Evolutionary conservation across 1,140 invertebrate genomes (phyloP).

Genomic region (Drosophila simulans): DNA sequence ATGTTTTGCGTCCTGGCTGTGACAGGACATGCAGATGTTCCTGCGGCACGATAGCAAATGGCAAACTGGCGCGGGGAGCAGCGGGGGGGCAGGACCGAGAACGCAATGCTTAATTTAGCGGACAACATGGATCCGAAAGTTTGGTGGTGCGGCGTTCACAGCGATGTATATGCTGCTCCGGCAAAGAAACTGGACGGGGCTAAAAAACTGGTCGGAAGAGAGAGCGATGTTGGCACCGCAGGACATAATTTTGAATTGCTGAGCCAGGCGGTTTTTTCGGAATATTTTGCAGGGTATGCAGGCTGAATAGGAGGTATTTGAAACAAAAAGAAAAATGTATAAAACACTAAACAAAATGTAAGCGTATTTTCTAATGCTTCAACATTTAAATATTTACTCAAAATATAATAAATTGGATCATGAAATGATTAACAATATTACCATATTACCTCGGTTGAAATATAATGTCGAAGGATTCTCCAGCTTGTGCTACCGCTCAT

Average conservation of each 20-base stretch:
- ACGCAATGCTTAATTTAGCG: slow-evolving; percentile 79
- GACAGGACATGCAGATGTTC: slow-evolving; percentile 82
- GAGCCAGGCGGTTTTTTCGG: slow-evolving; percentile 28
- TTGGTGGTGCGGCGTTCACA: slow-evolving; percentile 32
- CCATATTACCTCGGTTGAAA: too few relatives aligned
- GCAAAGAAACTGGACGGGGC: slow-evolving; percentile 7
- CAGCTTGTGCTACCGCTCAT: too few relatives aligned
- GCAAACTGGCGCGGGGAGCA: too few relatives aligned
- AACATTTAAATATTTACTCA: too few relatives aligned
- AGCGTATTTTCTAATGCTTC: too few relatives aligned
- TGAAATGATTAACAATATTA: too few relatives aligned
- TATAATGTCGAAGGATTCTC: too few relatives aligned
- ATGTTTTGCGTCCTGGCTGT: slow-evolving; percentile 75
- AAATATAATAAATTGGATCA: too few relatives aligned
- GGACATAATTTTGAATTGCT: slow-evolving; percentile 75
- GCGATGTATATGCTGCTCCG: too few relatives aligned
- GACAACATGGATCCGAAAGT: slow-evolving; percentile 65
- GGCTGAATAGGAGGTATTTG: not conserved
- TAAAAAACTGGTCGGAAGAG: slow-evolving; percentile 30
- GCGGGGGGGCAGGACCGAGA: slow-evolving; percentile 14
- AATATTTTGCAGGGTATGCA: not conserved
- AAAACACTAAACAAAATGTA: too few relatives aligned
- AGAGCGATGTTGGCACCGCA: slow-evolving; percentile 60
- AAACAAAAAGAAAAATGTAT: not conserved
- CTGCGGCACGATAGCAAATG: slow-evolving; percentile 28